These are phyloP conservation scores for Chauna torquata DNA, from an alignment of 2,113 vertebrate species.

Conservation along the genomic window DNA sequence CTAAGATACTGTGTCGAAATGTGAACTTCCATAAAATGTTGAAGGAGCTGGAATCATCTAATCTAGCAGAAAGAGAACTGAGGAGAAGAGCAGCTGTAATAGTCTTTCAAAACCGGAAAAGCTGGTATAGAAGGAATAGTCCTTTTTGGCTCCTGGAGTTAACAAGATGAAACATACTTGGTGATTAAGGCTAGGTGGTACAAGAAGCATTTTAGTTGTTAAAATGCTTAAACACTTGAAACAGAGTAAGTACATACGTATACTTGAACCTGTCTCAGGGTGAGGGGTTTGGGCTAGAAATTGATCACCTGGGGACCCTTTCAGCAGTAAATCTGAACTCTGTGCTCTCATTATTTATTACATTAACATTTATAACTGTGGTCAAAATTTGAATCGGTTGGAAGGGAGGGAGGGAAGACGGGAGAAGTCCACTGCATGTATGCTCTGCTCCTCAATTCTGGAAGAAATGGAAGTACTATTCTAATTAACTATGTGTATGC, in stretches of 20 bases:
- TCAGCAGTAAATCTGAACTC: not conserved
- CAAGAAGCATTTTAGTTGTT: not conserved
- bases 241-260: fast-evolving
- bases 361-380: not conserved
- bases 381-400: not conserved
- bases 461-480: not conserved
- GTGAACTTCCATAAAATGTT: not conserved
- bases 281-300: not conserved
- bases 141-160: not conserved
- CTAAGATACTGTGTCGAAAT: not conserved
- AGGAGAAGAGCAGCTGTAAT: not conserved
- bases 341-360: not conserved
- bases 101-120: not conserved
- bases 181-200: not conserved
- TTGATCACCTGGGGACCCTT: not conserved
- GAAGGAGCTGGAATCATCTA: not conserved
- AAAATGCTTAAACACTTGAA: not conserved
- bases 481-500: not conserved
- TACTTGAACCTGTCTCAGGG: not conserved
- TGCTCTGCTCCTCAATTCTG: not conserved
- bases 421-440: not conserved
- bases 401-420: not conserved
- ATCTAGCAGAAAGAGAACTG: not conserved
- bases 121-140: not conserved
- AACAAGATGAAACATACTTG: fast-evolving